Base-by-base conservation (phyloP, 2,888 invertebrate genomes). In the Tiliacea aurago region DNA sequence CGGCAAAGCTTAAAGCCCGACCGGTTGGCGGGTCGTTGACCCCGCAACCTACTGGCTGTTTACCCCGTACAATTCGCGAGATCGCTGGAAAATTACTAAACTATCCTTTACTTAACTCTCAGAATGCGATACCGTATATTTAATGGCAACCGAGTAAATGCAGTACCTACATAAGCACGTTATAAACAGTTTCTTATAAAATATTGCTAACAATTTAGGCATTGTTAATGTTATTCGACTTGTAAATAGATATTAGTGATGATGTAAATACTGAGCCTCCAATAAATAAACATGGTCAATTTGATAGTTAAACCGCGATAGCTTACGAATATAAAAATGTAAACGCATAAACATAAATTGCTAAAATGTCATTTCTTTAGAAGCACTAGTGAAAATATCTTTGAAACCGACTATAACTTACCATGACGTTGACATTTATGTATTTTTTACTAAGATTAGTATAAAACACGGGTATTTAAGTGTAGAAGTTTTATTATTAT, bases 11-110 rank as follows among this genome's bases (percentile, higher is more conserved):
- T 94, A 89, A 94, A 95, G 94, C 93, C 86, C 92, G 92, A 95
- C 96, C 96, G 96, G 96, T 96, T 93, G 92, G 88, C 85, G 90
- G 95, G 93, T 88, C 95, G 81, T 92, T 93, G 95, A 95, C 94
- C 94, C 90, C 89, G 86, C 95, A 95, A 95, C 95, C 95, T 95
- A 95, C 94, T 95, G 92, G 90, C 91, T 88, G 89, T 88, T 86
- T 88, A 90, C 90, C 88, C 89, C 87, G 81, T 78, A 87, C 87
- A 87, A 84, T 90, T 88, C 85, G 87, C 86, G 45, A 83, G 83
- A 85, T 86, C 61, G 74, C 73, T 86, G 85, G 77, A 83, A 85
- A 84, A 83, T 81, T 78, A 80, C 77, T 83, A 69, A 79, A 85
- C 85, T 87, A 86, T 81, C 72, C 77, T 86, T 86, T 74, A 79